phyloP scores from a whole-genome alignment of 2,113 vertebrate genomes.

The Oenanthe melanoleuca region DNA sequence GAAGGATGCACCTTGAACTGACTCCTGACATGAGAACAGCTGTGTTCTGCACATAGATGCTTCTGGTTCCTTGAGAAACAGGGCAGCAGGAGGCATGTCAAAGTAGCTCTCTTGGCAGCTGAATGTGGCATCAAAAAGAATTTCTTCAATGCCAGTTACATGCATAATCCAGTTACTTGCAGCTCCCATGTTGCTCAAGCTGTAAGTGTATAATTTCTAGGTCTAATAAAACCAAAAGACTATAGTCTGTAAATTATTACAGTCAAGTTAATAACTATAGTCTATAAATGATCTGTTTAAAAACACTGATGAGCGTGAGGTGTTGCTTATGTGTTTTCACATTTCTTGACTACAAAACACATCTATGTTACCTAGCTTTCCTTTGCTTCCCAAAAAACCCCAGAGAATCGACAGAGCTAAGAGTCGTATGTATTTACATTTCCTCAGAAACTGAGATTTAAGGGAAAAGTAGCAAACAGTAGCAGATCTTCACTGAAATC shows the following conservation, averaged over 20 bases:
- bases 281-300: neutral
- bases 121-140: neutral
- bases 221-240: neutral
- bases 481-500: neutral
- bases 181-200: neutral
- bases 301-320: neutral
- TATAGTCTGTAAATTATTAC: neutral
- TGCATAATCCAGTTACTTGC: neutral
- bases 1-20: neutral
- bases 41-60: neutral
- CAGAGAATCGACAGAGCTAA: neutral
- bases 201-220: neutral
- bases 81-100: neutral
- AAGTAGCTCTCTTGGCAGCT: neutral
- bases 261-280: neutral
- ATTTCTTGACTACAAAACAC: neutral
- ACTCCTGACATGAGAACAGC: neutral
- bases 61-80: neutral
- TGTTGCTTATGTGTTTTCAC: neutral
- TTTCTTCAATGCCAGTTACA: neutral
- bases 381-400: neutral
- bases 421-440: neutral
- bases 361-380: neutral
- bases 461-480: neutral
- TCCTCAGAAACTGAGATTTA: neutral